These are phyloP conservation scores for Xylophagus ater DNA, from an alignment of 2,888 invertebrate genomes.

Conservation along the genomic window DNA sequence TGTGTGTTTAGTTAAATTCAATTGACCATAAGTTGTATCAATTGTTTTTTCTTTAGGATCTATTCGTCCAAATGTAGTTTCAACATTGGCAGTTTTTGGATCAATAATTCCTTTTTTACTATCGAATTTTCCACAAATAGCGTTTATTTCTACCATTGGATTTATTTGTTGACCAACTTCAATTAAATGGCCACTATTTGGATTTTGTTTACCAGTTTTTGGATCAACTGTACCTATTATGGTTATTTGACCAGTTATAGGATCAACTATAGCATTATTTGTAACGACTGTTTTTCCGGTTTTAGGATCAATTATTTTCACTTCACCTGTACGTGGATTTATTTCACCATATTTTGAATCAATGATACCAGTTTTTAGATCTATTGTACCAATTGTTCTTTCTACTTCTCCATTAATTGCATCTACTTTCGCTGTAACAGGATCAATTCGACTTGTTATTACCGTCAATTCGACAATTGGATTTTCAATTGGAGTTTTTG, in stretches of 20 bases:
- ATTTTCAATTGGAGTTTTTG: constrained; percentile 48
- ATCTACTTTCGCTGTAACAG: constrained; percentile 46
- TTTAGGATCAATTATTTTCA: constrained; percentile 46
- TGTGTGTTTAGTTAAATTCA: constrained; percentile 49
- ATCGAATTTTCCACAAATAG: constrained; percentile 50
- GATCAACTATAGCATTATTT: constrained; percentile 48
- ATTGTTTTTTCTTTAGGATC: constrained; percentile 50
- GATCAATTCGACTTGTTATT: constrained; percentile 49
- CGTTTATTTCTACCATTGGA: constrained; percentile 48
- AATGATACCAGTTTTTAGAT: constrained; percentile 46
- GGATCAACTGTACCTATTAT: constrained; percentile 40
- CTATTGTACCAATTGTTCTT: constrained; percentile 51
- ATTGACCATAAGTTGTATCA: constrained; percentile 53
- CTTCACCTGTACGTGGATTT: constrained; percentile 46
- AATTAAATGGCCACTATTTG: constrained; percentile 48
- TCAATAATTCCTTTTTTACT: constrained; percentile 51
- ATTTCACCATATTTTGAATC: constrained; percentile 52
- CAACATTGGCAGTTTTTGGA: constrained; percentile 46
- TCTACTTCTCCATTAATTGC: constrained; percentile 49
- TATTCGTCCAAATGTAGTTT: constrained; percentile 48
- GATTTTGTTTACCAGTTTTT: constrained; percentile 47
- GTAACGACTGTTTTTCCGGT: constrained; percentile 50
- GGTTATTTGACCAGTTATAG: constrained; percentile 49
- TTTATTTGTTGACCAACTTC: constrained; percentile 44
- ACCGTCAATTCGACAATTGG: constrained; percentile 51